A percentile compares a stretch with the other conserved stretches of the same genome.
phyloP scores from a whole-genome alignment of 1,140 invertebrate genomes.

The Cydia splendana region DNA sequence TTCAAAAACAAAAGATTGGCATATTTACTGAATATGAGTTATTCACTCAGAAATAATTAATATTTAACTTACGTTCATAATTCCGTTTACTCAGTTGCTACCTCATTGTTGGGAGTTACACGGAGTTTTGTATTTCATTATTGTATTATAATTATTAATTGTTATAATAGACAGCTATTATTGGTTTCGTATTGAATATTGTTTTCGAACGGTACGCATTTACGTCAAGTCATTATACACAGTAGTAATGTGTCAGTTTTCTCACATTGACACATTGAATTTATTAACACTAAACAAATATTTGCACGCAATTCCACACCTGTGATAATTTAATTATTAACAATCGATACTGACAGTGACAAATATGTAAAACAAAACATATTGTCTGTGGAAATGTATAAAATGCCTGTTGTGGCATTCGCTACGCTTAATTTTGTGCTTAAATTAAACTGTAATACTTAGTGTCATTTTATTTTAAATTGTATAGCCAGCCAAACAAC shows the following conservation, averaged over 20 bases:
- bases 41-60: not conserved
- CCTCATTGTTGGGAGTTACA: not conserved
- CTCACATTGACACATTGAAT: not conserved
- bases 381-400: not conserved
- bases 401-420: not conserved
- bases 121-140: not conserved
- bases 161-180: not conserved
- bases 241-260: not conserved
- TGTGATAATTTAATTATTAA: constrained; percentile 32
- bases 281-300: constrained; percentile 23
- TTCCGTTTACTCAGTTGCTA: not conserved
- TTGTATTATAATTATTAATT: not conserved
- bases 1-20: not conserved
- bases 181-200: not conserved
- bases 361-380: not conserved
- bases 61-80: not conserved
- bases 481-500: no score
- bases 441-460: not conserved
- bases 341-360: constrained; percentile 12
- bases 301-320: constrained; percentile 12
- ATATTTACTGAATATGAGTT: not conserved
- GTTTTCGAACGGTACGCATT: not conserved
- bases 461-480: no score
- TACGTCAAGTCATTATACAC: no score
- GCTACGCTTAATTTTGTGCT: not conserved